Conservation (phyloP, 2,888 invertebrate genomes). For the Eledone cirrhosa region DNA sequence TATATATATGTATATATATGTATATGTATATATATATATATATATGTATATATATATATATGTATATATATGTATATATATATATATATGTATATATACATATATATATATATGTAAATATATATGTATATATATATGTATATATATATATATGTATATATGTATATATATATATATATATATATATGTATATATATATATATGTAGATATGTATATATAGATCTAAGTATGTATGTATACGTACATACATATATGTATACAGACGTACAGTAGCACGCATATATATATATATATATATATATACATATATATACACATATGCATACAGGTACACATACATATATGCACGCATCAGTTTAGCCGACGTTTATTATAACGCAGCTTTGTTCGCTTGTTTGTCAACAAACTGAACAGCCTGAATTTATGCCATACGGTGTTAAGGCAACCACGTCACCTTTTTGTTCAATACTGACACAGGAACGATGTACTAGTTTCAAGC, state of each 20-base stretch:
- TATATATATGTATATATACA: background rate
- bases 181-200: no score
- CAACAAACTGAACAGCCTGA: no score
- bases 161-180: slow-evolving; percentile 3
- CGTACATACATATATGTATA: background rate
- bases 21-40: background rate
- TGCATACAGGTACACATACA: no score
- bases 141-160: background rate
- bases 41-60: background rate
- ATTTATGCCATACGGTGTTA: no score
- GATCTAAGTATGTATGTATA: background rate
- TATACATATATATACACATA: no score
- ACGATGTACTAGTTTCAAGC: no score
- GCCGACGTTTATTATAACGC: no score
- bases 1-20: background rate
- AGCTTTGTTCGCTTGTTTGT: no score
- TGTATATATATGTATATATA: background rate
- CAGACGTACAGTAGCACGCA: no score
- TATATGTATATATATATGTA: background rate
- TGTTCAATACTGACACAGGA: no score
- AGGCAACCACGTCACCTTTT: no score
- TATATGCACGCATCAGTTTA: no score
- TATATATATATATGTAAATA: slow-evolving; percentile 7
- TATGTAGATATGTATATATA: background rate
- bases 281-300: slow-evolving; percentile 13